Base-by-base conservation (phyloP, 1,140 invertebrate genomes). In the Ceratina calcarata region DNA sequence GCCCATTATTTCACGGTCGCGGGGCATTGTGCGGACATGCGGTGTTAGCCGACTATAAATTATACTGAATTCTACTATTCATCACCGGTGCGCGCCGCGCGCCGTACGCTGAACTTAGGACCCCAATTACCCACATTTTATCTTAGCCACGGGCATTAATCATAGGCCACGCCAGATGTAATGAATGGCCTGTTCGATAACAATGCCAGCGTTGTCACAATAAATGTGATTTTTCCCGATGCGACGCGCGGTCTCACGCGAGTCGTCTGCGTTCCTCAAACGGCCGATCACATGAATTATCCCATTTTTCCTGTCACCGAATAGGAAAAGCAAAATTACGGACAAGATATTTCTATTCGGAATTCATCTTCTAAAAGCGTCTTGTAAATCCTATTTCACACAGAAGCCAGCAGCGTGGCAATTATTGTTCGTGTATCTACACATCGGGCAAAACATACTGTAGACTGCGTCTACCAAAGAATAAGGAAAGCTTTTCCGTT, bases 41-140 rank as follows among this genome's bases (percentile, higher is more conserved):
- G 55, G 70, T 53, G 78, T 74, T 79, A 60, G 62, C 62, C 37
- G 78, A 74, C 78, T 60, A 79, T 79, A 79, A 79, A 79, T 79
- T 79, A 79, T 51, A 62, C 32, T 79, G 71, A 65, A 79, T 74
- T 74, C 78, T 73, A 79, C 78, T 79, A 79, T 79, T 79, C 78
- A 79, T 79, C 78, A 79, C 78, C 62, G 37, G 37, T 45, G 10
- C 37, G 37, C 37, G 37, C 37, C 37, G 37, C 37, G 24, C 15
- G 71, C 60, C 70, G 62, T 24, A 62, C 62, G 70, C 70, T 79
- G 70, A 79, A 79, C 78, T 79, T 79, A 74, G 78, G 78, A 79
- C 78, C 78, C 71, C 78, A 74, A 79, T 79, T 79, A 79, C 71
- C 78, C 37, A 74, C 78, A 79, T 79, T 79, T 79, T 79, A 79